Percentiles rank a stretch among this genome's conserved stretches.
phyloP scores from a whole-genome alignment of 1,140 invertebrate genomes.

The Stegodyphus mimosarum region DNA sequence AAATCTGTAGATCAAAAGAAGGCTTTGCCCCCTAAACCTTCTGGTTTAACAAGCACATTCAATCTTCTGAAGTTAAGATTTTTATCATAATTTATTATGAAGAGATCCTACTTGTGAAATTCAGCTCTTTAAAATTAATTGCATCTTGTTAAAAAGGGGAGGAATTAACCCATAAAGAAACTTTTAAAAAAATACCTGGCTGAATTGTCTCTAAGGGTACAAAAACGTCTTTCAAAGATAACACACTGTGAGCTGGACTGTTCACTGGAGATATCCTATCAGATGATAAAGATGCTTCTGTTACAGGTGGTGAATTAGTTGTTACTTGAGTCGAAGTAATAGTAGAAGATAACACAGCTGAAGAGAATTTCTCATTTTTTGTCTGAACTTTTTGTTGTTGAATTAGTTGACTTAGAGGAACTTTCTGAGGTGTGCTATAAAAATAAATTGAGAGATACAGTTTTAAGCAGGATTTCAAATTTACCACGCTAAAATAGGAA shows the following conservation, averaged over 20 bases:
- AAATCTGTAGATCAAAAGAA: too few species aligned
- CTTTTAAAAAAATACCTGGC: conserved; percentile 71
- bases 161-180: too few species aligned
- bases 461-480: not conserved
- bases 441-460: conserved; percentile 3
- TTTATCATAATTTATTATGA: too few species aligned
- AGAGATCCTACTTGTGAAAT: too few species aligned
- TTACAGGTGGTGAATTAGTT: conserved; percentile 36
- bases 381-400: conserved; percentile 43
- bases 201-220: conserved; percentile 81
- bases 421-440: conserved; percentile 71
- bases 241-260: conserved; percentile 63
- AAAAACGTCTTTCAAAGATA: conserved; percentile 77
- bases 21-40: too few species aligned
- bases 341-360: not conserved
- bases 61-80: too few species aligned
- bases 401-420: conserved; percentile 78
- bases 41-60: too few species aligned
- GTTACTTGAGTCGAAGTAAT: not conserved
- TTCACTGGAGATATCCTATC: conserved; percentile 55
- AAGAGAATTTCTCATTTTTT: conserved; percentile 17
- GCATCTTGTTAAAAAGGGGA: too few species aligned
- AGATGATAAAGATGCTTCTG: conserved; percentile 60
- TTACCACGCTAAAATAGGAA: not conserved
- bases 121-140: too few species aligned